These are phyloP conservation scores for Lithophane ornitopus DNA, from an alignment of 2,888 invertebrate species.

Conservation along the genomic window DNA sequence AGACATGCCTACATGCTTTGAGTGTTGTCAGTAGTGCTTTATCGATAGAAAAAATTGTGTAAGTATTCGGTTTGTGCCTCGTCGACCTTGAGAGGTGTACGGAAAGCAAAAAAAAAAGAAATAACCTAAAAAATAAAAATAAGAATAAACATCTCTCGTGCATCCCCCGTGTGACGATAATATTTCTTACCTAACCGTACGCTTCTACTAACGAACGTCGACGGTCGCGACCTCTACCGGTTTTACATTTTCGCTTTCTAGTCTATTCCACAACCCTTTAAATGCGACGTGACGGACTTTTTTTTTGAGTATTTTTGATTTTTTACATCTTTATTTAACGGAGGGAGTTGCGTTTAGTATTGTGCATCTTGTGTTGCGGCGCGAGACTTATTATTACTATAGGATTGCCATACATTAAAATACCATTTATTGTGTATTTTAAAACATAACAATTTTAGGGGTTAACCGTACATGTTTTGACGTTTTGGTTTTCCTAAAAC, in stretches of 20 bases:
- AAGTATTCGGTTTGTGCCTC: conserved; percentile 75
- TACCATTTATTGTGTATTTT: conserved; percentile 25
- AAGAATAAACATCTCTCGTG: conserved; percentile 80
- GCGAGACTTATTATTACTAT: conserved; percentile 73
- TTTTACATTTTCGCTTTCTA: conserved; percentile 77
- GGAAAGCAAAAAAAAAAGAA: conserved; percentile 68
- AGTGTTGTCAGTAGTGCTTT: conserved; percentile 86
- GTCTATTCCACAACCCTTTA: conserved; percentile 90
- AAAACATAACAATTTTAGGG: neutral
- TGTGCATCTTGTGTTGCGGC: conserved; percentile 88
- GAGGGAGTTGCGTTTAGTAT: conserved; percentile 88
- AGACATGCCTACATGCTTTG: conserved; percentile 84
- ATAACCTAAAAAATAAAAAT: conserved; percentile 49
- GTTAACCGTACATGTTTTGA: conserved; percentile 8
- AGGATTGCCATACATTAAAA: conserved; percentile 72
- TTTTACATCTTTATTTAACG: conserved; percentile 72
- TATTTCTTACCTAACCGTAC: conserved; percentile 84
- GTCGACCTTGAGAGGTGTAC: conserved; percentile 82
- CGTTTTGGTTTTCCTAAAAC: conserved; percentile 20
- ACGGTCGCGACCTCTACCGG: conserved; percentile 79
- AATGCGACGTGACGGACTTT: conserved; percentile 85
- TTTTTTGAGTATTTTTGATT: conserved; percentile 64
- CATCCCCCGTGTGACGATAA: conserved; percentile 88
- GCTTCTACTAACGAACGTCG: conserved; percentile 88
- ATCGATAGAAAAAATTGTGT: conserved; percentile 68